Base-by-base conservation (phyloP, 2,888 invertebrate genomes). In the Melikaiella ostensackeni region DNA sequence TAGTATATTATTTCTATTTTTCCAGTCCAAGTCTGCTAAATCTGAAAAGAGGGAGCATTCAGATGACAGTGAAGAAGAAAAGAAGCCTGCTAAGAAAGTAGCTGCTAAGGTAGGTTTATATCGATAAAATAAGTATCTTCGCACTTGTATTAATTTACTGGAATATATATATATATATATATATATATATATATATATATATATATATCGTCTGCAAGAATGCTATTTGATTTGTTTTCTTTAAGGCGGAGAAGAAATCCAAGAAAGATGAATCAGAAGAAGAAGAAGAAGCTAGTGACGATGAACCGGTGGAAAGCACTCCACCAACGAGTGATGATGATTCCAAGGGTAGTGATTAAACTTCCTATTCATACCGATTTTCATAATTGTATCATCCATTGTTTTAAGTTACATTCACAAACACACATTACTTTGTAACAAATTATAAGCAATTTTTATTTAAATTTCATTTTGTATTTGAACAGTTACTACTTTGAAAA, bases 221-320 rank as follows among this genome's bases (percentile, higher is more conserved):
- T 59, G 50, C 79, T 9, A 59, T 24, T 75, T 77, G 3, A 50
- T 59, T 46, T 5, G 16, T 63, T 46, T 21, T 24, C 1, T 66
- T 76, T 35, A 64, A 76, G 38, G n/a, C 30, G 13, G 38, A 55
- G 7, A 76, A 78, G 46, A 13, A 50, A 33, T 11, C n/a, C 1
- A 92, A 93, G 84, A 91, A 93, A 74, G 87, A 86, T 38, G 77
- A 94, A 93, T 93, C 94, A 30, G 30, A 30, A 93, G 94, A 94
- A 93, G 94, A 94, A 93, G 87, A 93, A 1, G 94, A 94, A 57
- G 94, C 94, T 76, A 94, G 94, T 80, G 94, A 94, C 66, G 94
- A 94, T 75, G 93, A 93, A 80, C 93, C 94, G 82, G 94, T 93
- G 81, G 94, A 94, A 86, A 70, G 70, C 30, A 55, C 70, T 30